Percentiles rank a stretch among this genome's conserved stretches.
Conservation (phyloP, 2,888 invertebrate species). For the Tipula helvola region DNA sequence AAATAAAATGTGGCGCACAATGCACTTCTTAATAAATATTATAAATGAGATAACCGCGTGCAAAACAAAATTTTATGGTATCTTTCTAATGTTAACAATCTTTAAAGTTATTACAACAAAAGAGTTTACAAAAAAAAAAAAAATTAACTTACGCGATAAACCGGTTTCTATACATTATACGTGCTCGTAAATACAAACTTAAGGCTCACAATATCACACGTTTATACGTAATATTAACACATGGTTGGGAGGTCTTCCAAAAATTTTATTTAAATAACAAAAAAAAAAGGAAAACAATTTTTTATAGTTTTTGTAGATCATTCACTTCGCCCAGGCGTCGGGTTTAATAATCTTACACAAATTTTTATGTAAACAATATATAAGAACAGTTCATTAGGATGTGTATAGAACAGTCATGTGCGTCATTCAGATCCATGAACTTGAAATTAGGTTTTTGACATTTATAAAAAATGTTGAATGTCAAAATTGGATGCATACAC, state of each 20-base stretch:
- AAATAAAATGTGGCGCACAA: background rate
- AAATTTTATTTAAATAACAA: background rate
- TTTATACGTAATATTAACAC: background rate
- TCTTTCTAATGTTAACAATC: background rate
- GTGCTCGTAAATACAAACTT: background rate
- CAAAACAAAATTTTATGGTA: background rate
- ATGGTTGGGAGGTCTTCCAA: background rate
- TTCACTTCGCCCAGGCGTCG: background rate
- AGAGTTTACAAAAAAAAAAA: background rate
- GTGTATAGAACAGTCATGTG: too few relatives aligned
- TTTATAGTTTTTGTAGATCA: background rate
- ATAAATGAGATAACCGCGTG: background rate
- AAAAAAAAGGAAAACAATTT: background rate
- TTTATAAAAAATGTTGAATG: background rate
- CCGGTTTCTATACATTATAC: background rate
- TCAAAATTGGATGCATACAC: background rate
- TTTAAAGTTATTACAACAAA: background rate
- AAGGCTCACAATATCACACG: background rate
- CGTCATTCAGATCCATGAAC: too few relatives aligned
- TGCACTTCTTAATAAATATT: background rate
- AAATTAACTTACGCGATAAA: background rate
- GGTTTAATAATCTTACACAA: background rate
- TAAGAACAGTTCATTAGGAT: too few relatives aligned
- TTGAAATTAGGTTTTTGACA: background rate
- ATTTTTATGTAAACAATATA: too few relatives aligned